Conservation (phyloP, 1,140 invertebrate species). For the Megalonaias nervosa region DNA sequence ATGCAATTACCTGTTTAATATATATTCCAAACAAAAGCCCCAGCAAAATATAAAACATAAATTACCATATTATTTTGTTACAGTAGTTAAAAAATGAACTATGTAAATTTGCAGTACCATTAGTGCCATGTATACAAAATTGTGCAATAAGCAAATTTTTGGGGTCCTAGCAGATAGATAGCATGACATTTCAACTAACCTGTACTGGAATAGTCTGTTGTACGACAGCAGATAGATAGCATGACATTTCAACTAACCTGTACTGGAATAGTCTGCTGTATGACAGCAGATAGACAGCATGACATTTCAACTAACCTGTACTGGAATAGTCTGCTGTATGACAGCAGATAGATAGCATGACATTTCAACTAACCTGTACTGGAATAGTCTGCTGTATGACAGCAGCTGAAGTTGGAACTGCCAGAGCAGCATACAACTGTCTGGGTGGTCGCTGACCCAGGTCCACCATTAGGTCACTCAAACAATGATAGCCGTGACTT, state of each 20-base stretch:
- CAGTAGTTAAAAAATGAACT: too few species aligned
- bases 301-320: slow-evolving; percentile 43
- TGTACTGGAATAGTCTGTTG: slow-evolving; percentile 49
- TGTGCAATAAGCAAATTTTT: too few species aligned
- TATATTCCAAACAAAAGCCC: too few species aligned
- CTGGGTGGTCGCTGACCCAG: slow-evolving; percentile 80
- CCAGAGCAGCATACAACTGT: slow-evolving; percentile 75
- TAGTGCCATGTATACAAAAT: too few species aligned
- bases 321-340: slow-evolving; percentile 48
- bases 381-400: slow-evolving; percentile 50
- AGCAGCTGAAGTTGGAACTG: slow-evolving; percentile 20
- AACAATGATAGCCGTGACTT: slow-evolving; percentile 88
- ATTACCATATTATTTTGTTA: too few species aligned
- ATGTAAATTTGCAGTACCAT: too few species aligned
- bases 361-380: slow-evolving; percentile 28
- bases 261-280: slow-evolving; percentile 49
- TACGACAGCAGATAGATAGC: slow-evolving; percentile 31
- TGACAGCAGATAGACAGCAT: slow-evolving; percentile 28
- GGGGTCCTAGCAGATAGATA: too few species aligned
- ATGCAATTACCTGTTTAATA: too few species aligned
- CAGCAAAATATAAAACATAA: too few species aligned
- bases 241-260: slow-evolving; percentile 18
- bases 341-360: slow-evolving; percentile 21
- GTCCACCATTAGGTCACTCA: slow-evolving; percentile 88
- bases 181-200: slow-evolving; percentile 18